Percentiles rank a stretch among this genome's conserved stretches.
Evolutionary conservation across 1,140 invertebrate genomes (phyloP).

Genomic region (Zaprionus capensis): DNA sequence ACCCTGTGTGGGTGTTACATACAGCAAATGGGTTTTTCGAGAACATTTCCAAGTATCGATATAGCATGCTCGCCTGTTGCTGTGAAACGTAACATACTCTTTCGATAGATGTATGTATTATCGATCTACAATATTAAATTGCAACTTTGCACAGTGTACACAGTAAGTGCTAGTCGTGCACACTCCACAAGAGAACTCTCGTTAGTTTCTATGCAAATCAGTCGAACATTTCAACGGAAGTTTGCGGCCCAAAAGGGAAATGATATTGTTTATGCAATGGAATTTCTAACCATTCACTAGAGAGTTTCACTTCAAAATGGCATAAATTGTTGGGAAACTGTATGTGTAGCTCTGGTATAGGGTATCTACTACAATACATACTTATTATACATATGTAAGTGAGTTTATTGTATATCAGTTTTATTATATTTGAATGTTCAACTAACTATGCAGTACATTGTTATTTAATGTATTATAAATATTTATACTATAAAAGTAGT

Average conservation of each 20-base stretch:
- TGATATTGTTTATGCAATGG: conserved; percentile 24
- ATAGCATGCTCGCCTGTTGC: not conserved
- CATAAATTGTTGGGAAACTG: not conserved
- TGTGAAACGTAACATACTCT: not conserved
- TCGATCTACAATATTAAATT: too few species aligned
- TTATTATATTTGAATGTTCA: too few species aligned
- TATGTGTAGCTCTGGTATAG: not conserved
- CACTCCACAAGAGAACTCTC: not conserved
- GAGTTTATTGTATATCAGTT: too few species aligned
- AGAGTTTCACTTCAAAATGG: conserved; percentile 30
- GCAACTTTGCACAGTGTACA: too few species aligned
- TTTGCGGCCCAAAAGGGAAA: conserved; percentile 29
- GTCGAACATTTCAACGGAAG: conserved; percentile 23
- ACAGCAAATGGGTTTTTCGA: not conserved
- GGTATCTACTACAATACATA: not conserved
- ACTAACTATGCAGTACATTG: too few species aligned
- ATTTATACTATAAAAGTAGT: too few species aligned
- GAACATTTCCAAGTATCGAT: not conserved
- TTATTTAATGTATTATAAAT: too few species aligned
- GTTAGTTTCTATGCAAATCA: conserved; percentile 20
- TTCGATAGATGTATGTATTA: not conserved
- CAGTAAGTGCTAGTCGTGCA: not conserved
- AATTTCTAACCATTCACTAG: not conserved
- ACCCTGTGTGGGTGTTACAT: not conserved
- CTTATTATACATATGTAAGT: not conserved